phyloP scores from a whole-genome alignment of 2,888 invertebrate genomes.

The Alitta virens region DNA sequence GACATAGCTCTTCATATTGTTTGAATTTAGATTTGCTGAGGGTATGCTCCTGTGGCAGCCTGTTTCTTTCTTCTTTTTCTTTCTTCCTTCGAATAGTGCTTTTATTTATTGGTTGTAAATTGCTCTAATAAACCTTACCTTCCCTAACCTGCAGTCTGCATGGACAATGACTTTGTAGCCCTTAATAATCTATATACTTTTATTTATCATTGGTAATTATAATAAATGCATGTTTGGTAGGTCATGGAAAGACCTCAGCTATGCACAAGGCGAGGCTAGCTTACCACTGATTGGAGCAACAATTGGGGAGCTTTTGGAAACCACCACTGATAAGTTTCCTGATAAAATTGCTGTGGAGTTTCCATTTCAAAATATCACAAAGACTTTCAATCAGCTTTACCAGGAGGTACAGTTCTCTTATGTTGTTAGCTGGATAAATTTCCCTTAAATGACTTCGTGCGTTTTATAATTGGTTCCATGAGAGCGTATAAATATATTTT shows the following conservation, averaged over 20 bases:
- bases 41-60: no score
- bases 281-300: conserved; percentile 45
- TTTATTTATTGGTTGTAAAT: no score
- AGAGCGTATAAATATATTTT: no score
- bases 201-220: neutral
- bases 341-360: conserved; percentile 49
- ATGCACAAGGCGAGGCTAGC: conserved; percentile 39
- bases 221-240: neutral
- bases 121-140: no score
- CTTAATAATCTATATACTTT: no score
- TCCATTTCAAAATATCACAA: conserved; percentile 32
- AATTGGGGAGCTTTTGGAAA: conserved; percentile 45
- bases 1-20: no score
- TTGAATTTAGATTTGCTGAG: no score
- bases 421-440: neutral
- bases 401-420: conserved; percentile 39
- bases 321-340: conserved; percentile 38
- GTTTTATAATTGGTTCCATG: no score
- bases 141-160: no score
- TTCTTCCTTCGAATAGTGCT: no score
- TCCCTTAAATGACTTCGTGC: neutral
- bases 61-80: no score
- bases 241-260: conserved; percentile 34
- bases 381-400: conserved; percentile 44
- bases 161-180: no score